Conservation (phyloP, 2,888 invertebrate genomes). For the Ommatoiulus sabulosus region DNA sequence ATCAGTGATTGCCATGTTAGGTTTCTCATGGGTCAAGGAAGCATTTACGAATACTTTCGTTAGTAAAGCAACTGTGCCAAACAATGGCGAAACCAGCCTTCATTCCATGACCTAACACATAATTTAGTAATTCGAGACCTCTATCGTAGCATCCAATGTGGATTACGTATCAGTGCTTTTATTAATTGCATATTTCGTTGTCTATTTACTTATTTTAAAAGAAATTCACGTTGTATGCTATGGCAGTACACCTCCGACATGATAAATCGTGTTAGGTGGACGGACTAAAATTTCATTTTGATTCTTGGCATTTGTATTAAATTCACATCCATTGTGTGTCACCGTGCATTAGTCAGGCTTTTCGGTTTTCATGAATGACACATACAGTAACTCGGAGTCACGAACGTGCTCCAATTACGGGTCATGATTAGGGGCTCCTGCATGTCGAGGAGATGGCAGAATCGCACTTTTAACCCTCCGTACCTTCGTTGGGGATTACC, state of each 20-base stretch:
- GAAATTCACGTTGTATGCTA: not conserved
- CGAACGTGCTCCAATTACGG: conserved; percentile 18
- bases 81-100: no score
- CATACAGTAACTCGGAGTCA: conserved; percentile 4
- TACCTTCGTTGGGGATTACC: conserved; percentile 4
- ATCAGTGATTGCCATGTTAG: not conserved
- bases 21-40: not conserved
- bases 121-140: no score
- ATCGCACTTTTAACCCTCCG: not conserved
- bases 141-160: not conserved
- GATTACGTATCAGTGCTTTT: not conserved
- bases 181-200: not conserved
- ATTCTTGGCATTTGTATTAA: conserved; percentile 34
- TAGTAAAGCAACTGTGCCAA: no score
- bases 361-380: not conserved
- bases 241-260: not conserved
- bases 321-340: conserved; percentile 34
- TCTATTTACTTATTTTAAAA: not conserved
- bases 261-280: not conserved
- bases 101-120: no score
- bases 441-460: not conserved
- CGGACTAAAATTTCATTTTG: not conserved
- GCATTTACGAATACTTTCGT: not conserved
- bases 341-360: conserved; percentile 6
- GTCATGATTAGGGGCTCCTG: conserved; percentile 25